phyloP scores from a whole-genome alignment of 2,888 invertebrate species.

The Protonemura montana region DNA sequence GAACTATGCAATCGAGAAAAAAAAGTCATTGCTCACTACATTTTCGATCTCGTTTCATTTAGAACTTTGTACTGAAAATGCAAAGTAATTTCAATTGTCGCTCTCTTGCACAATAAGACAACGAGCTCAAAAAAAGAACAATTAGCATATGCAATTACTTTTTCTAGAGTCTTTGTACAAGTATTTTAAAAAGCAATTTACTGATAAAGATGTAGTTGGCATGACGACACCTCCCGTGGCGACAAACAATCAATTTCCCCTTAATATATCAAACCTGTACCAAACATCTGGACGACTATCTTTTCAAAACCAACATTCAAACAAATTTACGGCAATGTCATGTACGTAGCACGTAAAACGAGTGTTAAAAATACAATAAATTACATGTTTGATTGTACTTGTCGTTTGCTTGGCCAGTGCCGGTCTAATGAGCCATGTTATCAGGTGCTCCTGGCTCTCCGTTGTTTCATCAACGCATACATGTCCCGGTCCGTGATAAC shows the following conservation, averaged over 20 bases:
- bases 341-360: not conserved
- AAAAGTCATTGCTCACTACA: too few species aligned
- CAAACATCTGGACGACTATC: not conserved
- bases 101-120: too few species aligned
- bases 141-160: too few species aligned
- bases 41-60: too few species aligned
- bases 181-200: not conserved
- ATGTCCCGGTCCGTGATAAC: not conserved
- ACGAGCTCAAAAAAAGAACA: too few species aligned
- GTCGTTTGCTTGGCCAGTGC: not conserved
- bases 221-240: not conserved
- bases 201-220: not conserved
- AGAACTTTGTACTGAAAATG: too few species aligned
- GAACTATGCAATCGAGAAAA: too few species aligned
- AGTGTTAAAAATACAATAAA: conserved; percentile 12
- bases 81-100: too few species aligned
- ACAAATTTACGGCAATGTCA: not conserved
- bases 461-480: not conserved
- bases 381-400: not conserved
- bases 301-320: not conserved
- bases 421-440: not conserved
- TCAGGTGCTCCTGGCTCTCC: not conserved
- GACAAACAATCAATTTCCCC: not conserved
- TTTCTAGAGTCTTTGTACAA: too few species aligned
- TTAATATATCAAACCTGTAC: not conserved